These are phyloP conservation scores for Bovichtus diacanthus DNA, from an alignment of 2,797 vertebrate species.

Conservation along the genomic window DNA sequence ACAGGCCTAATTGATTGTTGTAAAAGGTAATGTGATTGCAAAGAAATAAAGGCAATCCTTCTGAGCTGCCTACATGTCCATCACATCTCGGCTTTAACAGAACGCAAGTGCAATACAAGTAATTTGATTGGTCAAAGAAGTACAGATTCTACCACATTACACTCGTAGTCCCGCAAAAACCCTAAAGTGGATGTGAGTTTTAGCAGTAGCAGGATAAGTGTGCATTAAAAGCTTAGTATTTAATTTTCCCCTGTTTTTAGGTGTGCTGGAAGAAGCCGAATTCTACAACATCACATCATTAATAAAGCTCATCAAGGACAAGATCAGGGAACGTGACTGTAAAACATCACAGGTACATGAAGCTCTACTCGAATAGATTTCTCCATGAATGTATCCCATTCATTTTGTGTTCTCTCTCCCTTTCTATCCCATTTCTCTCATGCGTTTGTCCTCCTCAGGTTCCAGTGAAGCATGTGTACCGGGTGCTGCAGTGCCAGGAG, in stretches of 20 bases:
- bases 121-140: neutral
- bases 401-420: neutral
- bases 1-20: neutral
- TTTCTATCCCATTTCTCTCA: neutral
- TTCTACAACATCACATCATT: slow-evolving; percentile 99
- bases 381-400: accelerated
- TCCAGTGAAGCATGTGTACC: slow-evolving; percentile 96
- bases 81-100: neutral
- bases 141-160: neutral
- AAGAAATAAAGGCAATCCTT: neutral
- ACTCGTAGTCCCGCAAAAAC: neutral
- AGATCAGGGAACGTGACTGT: slow-evolving; percentile 97
- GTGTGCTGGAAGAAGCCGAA: slow-evolving; percentile 97
- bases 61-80: neutral
- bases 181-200: neutral
- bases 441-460: slow-evolving; percentile 78
- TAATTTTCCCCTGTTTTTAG: slow-evolving; percentile 58
- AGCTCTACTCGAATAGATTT: neutral
- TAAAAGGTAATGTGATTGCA: neutral
- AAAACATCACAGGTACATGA: slow-evolving; percentile 92
- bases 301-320: slow-evolving; percentile 98
- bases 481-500: slow-evolving; percentile 98
- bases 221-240: neutral
- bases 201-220: neutral
- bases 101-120: neutral